Evolutionary conservation across 1,140 invertebrate species (phyloP).

Genomic region (Drosophila carrolli): DNA sequence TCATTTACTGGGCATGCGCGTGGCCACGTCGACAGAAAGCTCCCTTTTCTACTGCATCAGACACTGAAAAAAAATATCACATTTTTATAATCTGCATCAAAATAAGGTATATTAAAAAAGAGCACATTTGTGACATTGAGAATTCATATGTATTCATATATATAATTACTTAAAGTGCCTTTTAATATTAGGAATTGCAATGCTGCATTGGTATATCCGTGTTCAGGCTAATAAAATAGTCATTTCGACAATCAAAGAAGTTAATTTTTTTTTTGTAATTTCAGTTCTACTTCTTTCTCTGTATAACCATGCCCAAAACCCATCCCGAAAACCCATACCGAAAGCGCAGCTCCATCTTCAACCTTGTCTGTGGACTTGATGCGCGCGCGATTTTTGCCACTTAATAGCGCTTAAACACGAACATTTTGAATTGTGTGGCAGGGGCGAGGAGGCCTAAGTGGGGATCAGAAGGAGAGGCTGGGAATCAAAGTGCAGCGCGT

Average conservation of each 20-base stretch:
- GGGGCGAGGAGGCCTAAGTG: conserved; percentile 14
- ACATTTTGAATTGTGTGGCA: conserved; percentile 80
- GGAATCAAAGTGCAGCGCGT: conserved; percentile 78
- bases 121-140: too few species aligned
- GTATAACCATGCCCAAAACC: neutral
- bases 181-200: too few species aligned
- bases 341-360: conserved; percentile 14
- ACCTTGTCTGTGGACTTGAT: conserved; percentile 53
- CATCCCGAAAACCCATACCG: conserved; percentile 19
- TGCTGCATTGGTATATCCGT: too few species aligned
- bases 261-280: too few species aligned
- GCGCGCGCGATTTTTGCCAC: conserved; percentile 81
- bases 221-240: neutral
- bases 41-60: neutral
- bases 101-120: too few species aligned
- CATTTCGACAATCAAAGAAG: neutral
- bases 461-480: conserved; percentile 19
- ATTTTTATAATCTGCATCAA: too few species aligned
- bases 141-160: too few species aligned
- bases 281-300: neutral
- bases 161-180: too few species aligned
- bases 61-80: conserved; percentile 9
- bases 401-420: conserved; percentile 85
- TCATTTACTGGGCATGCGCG: conserved; percentile 74
- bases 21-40: conserved; percentile 59